These are phyloP conservation scores for Drepanosiphum platanoidis DNA, from an alignment of 2,888 invertebrate species.

Conservation along the genomic window DNA sequence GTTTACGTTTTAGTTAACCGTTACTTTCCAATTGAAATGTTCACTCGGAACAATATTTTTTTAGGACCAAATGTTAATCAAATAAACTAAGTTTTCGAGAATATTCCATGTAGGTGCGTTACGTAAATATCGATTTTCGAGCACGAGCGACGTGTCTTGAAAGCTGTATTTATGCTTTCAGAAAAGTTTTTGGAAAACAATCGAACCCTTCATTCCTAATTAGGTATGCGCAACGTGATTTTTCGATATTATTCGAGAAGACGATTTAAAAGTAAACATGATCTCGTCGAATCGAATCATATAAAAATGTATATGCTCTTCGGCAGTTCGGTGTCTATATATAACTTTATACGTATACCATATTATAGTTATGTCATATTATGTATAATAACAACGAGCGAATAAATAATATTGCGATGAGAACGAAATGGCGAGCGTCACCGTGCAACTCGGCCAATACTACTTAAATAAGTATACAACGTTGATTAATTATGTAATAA, in stretches of 20 bases:
- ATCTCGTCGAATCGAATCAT: not conserved
- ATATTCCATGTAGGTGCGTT: slow-evolving; percentile 6
- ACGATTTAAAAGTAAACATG: not conserved
- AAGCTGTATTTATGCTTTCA: not conserved
- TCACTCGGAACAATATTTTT: slow-evolving; percentile 35
- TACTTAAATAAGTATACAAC: not conserved
- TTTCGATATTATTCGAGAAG: not conserved
- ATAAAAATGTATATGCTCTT: not conserved
- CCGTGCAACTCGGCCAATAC: not conserved
- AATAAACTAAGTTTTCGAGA: slow-evolving; percentile 33
- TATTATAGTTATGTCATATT: too few relatives aligned
- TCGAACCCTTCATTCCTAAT: not conserved
- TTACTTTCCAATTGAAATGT: slow-evolving; percentile 37
- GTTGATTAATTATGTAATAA: not conserved
- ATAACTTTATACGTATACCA: not conserved
- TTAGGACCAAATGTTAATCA: slow-evolving; percentile 42
- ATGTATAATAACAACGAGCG: not conserved
- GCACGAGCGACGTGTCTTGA: slow-evolving; percentile 1
- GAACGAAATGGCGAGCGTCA: not conserved
- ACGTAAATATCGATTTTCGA: slow-evolving; percentile 32
- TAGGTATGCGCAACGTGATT: not conserved
- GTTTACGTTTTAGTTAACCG: slow-evolving; percentile 43
- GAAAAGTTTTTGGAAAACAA: not conserved
- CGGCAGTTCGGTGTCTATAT: not conserved
- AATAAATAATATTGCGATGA: not conserved